A percentile compares a stretch with the other conserved stretches of the same genome.
Conservation (phyloP, 2,113 vertebrate species). For the Anarhynchus alexandrinus region DNA sequence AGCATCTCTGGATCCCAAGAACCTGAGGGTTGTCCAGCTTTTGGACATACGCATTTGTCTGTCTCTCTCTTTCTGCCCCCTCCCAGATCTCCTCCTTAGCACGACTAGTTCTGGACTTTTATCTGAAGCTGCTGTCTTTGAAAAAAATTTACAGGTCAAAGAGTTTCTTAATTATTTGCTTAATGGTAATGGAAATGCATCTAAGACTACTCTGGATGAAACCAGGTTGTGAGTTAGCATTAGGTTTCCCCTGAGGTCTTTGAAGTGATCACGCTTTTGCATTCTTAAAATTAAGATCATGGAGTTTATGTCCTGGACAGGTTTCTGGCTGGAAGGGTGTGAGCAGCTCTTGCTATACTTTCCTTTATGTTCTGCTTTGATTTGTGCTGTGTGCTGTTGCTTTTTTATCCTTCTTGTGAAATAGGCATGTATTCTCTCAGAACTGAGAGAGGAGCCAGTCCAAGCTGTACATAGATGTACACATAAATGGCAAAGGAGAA, state of each 20-base stretch:
- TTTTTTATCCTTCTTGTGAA: neutral
- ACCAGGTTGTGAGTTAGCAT: neutral
- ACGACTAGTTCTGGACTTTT: neutral
- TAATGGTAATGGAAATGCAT: neutral
- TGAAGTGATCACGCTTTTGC: neutral
- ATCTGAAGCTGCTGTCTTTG: neutral
- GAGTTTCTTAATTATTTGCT: neutral
- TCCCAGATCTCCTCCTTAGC: neutral
- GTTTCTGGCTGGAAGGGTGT: neutral
- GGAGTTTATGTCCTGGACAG: neutral
- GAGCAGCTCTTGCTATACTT: accelerated
- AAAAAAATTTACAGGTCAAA: neutral
- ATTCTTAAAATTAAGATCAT: neutral
- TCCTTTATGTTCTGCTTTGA: neutral
- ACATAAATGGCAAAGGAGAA: neutral
- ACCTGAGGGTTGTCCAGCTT: neutral
- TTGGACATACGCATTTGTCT: neutral
- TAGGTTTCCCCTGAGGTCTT: neutral
- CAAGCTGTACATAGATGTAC: neutral
- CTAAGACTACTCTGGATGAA: neutral
- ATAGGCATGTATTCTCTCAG: neutral
- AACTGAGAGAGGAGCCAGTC: neutral
- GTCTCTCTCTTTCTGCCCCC: neutral
- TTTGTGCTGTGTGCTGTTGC: neutral
- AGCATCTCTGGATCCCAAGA: neutral